These are phyloP conservation scores for Semnornis frantzii DNA, from an alignment of 2,113 vertebrate genomes.

Conservation along the genomic window DNA sequence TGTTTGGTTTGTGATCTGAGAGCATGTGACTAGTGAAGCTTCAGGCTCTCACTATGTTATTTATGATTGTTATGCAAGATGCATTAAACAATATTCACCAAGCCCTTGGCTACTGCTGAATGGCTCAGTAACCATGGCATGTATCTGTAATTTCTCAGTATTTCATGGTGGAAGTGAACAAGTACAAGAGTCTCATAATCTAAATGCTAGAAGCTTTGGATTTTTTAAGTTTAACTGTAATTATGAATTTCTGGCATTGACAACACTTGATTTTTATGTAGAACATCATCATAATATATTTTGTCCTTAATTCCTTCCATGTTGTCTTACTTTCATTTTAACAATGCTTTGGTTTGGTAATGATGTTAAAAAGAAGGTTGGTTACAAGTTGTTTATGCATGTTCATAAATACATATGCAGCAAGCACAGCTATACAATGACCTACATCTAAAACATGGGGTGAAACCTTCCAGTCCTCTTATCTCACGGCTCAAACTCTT, in stretches of 20 bases:
- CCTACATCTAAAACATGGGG: neutral
- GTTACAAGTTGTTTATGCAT: neutral
- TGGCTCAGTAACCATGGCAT: slow-evolving; percentile 25
- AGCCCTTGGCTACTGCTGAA: slow-evolving; percentile 32
- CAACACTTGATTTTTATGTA: neutral
- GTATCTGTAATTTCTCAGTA: neutral
- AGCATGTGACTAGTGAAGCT: neutral
- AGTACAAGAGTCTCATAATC: neutral
- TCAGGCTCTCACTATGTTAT: slow-evolving; percentile 3
- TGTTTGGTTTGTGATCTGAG: neutral
- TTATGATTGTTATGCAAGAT: slow-evolving; percentile 42
- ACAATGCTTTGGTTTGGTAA: neutral
- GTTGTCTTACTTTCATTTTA: neutral
- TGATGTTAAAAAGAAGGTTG: neutral
- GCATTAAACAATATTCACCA: slow-evolving; percentile 1
- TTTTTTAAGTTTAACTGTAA: neutral
- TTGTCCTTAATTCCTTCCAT: neutral
- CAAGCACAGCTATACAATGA: neutral
- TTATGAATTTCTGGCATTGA: neutral
- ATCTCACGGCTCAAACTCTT: neutral
- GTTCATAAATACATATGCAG: neutral
- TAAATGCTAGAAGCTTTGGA: neutral
- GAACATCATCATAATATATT: neutral
- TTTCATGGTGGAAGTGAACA: neutral
- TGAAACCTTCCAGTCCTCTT: neutral